Conservation (phyloP, 2,888 invertebrate genomes). For the Eudemis profundana region DNA sequence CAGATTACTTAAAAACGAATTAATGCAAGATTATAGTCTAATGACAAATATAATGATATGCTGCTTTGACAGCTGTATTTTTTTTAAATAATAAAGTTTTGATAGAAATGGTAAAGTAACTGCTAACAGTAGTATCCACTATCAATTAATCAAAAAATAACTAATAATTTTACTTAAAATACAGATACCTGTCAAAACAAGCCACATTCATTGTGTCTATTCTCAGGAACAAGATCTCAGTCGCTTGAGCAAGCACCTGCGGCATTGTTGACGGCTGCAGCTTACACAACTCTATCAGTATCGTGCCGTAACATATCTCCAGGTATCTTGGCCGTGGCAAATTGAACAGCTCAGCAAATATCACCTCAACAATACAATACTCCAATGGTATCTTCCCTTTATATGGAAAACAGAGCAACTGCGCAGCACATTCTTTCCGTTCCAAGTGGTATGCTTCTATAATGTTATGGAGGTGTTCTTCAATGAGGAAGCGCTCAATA, state of each 20-base stretch:
- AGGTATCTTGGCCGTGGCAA: conserved; percentile 95
- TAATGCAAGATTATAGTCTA: too few species aligned
- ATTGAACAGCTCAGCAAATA: conserved; percentile 97
- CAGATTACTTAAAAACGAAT: too few species aligned
- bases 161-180: background rate
- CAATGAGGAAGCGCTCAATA: conserved; percentile 98
- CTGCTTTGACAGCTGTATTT: too few species aligned
- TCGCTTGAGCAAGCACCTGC: conserved; percentile 98
- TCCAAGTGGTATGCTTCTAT: conserved; percentile 94
- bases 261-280: conserved; percentile 98
- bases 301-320: conserved; percentile 97
- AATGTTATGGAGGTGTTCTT: conserved; percentile 98
- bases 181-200: conserved; percentile 93
- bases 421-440: conserved; percentile 97
- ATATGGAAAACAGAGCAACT: conserved; percentile 95
- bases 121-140: too few species aligned
- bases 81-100: too few species aligned
- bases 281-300: conserved; percentile 98
- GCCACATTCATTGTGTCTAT: conserved; percentile 99
- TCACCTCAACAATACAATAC: conserved; percentile 98
- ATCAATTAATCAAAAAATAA: too few species aligned
- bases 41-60: too few species aligned
- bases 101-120: too few species aligned
- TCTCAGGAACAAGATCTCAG: conserved; percentile 97
- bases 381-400: conserved; percentile 98